A percentile compares a stretch with the other conserved stretches of the same genome.
Evolutionary conservation across 1,140 invertebrate species (phyloP).

Genomic region (Calosoma granatense): DNA sequence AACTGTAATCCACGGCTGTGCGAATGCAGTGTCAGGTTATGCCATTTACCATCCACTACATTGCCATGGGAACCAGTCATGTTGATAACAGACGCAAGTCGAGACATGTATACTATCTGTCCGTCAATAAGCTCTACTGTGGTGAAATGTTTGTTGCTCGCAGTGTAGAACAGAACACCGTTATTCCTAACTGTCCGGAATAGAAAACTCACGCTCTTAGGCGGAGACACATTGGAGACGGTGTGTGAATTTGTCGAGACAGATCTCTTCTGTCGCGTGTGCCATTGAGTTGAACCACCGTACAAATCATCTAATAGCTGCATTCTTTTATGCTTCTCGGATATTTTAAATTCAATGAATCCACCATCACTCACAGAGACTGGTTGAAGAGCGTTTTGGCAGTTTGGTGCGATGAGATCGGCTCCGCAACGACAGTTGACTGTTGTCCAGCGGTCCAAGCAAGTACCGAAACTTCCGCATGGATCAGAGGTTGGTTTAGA

Average conservation of each 20-base stretch:
- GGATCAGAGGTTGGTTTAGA: conserved; percentile 34
- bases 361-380: conserved; percentile 66
- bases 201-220: conserved; percentile 67
- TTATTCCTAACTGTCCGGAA: conserved; percentile 68
- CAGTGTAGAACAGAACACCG: conserved; percentile 71
- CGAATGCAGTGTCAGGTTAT: conserved; percentile 65
- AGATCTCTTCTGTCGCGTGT: conserved; percentile 34
- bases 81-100: conserved; percentile 64
- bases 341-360: conserved; percentile 68
- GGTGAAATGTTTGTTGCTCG: conserved; percentile 81
- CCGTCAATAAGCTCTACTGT: conserved; percentile 64
- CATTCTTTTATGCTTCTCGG: conserved; percentile 75
- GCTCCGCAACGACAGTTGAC: conserved; percentile 59
- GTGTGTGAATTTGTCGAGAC: conserved; percentile 21
- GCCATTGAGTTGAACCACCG: conserved; percentile 59
- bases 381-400: conserved; percentile 63
- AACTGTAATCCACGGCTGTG: conserved; percentile 58
- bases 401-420: conserved; percentile 64
- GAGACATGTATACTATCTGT: conserved; percentile 63
- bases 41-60: conserved; percentile 74
- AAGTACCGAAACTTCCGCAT: conserved; percentile 59
- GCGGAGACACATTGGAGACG: conserved; percentile 32
- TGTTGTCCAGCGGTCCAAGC: conserved; percentile 74
- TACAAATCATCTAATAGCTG: conserved; percentile 71
- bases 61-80: conserved; percentile 54